Evolutionary conservation across 2,888 invertebrate species (phyloP).

Genomic region (Pemphredon lugubris): DNA sequence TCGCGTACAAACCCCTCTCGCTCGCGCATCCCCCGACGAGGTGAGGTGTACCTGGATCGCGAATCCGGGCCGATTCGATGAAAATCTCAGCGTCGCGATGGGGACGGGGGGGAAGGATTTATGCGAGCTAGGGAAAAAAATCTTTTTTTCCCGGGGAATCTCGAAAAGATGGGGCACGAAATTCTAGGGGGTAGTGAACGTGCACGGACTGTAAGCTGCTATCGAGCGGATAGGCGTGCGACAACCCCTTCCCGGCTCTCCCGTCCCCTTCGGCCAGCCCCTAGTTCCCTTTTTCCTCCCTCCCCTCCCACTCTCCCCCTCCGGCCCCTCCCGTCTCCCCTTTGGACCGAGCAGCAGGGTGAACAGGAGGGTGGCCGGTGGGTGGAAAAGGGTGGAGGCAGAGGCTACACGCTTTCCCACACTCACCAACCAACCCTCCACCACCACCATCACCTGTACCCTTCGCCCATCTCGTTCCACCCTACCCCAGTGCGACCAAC

Average conservation of each 20-base stretch:
- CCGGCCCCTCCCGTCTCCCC: slow-evolving; percentile 33
- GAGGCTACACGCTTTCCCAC: slow-evolving; percentile 75
- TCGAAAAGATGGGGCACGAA: slow-evolving; percentile 60
- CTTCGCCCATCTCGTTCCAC: slow-evolving; percentile 63
- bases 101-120: not conserved
- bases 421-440: slow-evolving; percentile 60
- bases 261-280: slow-evolving; percentile 45
- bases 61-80: too few species aligned
- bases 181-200: slow-evolving; percentile 71
- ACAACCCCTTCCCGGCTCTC: slow-evolving; percentile 67
- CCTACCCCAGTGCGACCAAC: slow-evolving; percentile 46
- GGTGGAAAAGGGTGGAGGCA: slow-evolving; percentile 60
- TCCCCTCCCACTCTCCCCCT: slow-evolving; percentile 46
- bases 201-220: slow-evolving; percentile 79
- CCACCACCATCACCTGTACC: slow-evolving; percentile 56
- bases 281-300: slow-evolving; percentile 66
- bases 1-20: too few species aligned
- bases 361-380: slow-evolving; percentile 46
- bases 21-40: too few species aligned
- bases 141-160: slow-evolving; percentile 25
- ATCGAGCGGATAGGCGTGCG: slow-evolving; percentile 80
- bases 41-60: too few species aligned
- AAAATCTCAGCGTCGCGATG: not conserved
- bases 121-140: not conserved
- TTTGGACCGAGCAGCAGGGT: slow-evolving; percentile 57